These are phyloP conservation scores for Pseudeuparius sepicola DNA, from an alignment of 2,888 invertebrate genomes.

Conservation along the genomic window DNA sequence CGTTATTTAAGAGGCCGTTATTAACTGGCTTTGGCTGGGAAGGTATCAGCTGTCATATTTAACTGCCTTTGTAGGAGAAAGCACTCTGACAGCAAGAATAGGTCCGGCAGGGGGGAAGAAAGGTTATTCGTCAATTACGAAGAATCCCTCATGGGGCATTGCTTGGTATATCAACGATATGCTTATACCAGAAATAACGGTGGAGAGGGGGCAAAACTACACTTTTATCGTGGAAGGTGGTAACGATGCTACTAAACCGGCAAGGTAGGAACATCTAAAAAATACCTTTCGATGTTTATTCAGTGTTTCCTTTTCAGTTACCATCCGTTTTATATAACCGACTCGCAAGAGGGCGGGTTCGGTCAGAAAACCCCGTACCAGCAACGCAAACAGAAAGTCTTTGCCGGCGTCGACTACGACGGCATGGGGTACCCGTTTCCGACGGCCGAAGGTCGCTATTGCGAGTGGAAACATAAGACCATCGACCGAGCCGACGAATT, in stretches of 20 bases:
- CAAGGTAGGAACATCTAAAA: slow-evolving; percentile 39
- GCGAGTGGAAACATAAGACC: slow-evolving; percentile 77
- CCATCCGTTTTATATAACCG: slow-evolving; percentile 87
- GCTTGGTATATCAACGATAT: slow-evolving; percentile 89
- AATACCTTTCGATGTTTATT: background rate
- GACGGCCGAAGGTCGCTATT: slow-evolving; percentile 65
- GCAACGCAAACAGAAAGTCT: slow-evolving; percentile 54
- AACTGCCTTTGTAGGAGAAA: slow-evolving; percentile 45
- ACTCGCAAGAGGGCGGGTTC: slow-evolving; percentile 76
- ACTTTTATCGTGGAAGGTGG: slow-evolving; percentile 82
- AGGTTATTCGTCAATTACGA: slow-evolving; percentile 73
- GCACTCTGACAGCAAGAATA: slow-evolving; percentile 61
- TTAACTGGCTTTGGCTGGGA: too few relatives aligned
- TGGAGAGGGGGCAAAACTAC: slow-evolving; percentile 79
- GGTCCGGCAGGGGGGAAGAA: slow-evolving; percentile 76
- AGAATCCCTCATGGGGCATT: slow-evolving; percentile 78
- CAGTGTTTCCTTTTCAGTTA: slow-evolving; percentile 43
- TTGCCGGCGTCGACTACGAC: slow-evolving; percentile 72
- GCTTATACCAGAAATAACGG: slow-evolving; percentile 79
- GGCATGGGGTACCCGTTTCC: slow-evolving; percentile 69
- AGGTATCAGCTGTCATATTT: too few relatives aligned
- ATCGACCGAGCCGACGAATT: slow-evolving; percentile 62
- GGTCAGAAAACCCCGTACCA: slow-evolving; percentile 66
- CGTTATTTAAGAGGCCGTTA: too few relatives aligned
- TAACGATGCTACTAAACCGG: slow-evolving; percentile 67